Base-by-base conservation (phyloP, 2,888 invertebrate species). In the Lucinisca nassula region DNA sequence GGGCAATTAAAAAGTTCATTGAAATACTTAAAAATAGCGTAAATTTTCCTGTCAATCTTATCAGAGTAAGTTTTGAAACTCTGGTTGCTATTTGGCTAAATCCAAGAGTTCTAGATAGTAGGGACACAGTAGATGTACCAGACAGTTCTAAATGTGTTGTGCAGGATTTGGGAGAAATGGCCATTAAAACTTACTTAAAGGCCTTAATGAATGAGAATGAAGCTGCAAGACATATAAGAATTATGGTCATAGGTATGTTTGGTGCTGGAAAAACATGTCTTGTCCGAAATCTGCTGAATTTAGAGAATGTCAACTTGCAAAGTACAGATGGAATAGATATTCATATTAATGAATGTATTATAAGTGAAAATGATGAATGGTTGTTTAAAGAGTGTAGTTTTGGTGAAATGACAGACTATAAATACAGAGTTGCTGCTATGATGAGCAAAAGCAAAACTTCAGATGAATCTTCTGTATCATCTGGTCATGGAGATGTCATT, bases 201-300 rank as follows among this genome's bases (percentile, higher is more conserved):
- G 79, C 70, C 17, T 49, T 88, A 1, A 77, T 40, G n/a, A 24
- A 72, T 58, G 88, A 82, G n/a, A 37, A 21, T 17, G 79, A 85
- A 61, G n/a, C 49, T 3, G 75, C 82, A 0, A 82, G 67, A 37
- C 73, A 79, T 72, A 82, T 88, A 30, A 40, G 88, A 37, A 32
- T 88, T 1, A 88, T 88, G 88, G 79, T 88, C 17, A 80, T 88
- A 12, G 88, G 88, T n/a, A 84, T 85, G 88, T 88, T 79, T 84
- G 72, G 37, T n/a, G 88, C 84, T 35, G 88, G 88, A 30, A 88
- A 88, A 77, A 88, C 88, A n/a, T 77, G 82, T 24, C 82, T 88
- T 21, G 79, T 88, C 2, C 45, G 67, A 35, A 88, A 85, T 35
- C 49, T 84, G 24, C 27, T 87, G 61, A 32, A 24, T 17, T 14